Conservation (phyloP, 2,888 invertebrate genomes). For the Eledona agricola region DNA sequence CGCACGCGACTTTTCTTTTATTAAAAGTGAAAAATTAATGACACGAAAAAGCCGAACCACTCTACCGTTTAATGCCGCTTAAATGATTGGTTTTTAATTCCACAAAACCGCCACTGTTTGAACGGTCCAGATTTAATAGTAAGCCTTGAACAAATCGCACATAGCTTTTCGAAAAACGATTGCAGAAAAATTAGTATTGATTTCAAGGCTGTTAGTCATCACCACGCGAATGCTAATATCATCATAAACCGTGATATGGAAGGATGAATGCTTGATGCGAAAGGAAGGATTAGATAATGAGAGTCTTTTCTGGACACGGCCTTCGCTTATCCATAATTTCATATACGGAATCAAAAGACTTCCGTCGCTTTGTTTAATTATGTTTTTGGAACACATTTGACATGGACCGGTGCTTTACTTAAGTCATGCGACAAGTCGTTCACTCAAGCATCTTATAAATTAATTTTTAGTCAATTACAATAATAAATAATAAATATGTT, state of each 20-base stretch:
- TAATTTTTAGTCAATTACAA: slow-evolving; percentile 3
- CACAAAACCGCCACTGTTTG: slow-evolving; percentile 11
- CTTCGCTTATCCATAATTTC: slow-evolving; percentile 14
- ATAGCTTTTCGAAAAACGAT: too few relatives aligned
- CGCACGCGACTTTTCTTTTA: too few relatives aligned
- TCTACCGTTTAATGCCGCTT: slow-evolving; percentile 13
- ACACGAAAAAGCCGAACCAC: slow-evolving; percentile 1
- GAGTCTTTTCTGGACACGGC: slow-evolving; percentile 1
- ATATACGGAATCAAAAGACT: slow-evolving; percentile 15
- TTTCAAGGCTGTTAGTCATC: slow-evolving; percentile 4
- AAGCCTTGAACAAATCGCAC: slow-evolving; percentile 7
- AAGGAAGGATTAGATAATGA: too few relatives aligned
- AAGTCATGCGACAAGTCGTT: slow-evolving; percentile 1
- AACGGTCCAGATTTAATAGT: slow-evolving; percentile 1
- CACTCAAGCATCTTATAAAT: background rate
- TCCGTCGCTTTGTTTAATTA: slow-evolving; percentile 19
- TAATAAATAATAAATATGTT: too few relatives aligned
- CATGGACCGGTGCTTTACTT: background rate
- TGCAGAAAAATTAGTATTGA: too few relatives aligned
- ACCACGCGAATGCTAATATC: background rate
- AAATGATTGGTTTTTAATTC: slow-evolving; percentile 9
- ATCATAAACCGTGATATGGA: slow-evolving; percentile 4
- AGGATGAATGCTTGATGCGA: slow-evolving; percentile 2
- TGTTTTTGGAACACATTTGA: slow-evolving; percentile 12
- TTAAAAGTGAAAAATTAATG: background rate